Percentiles rank a stretch among this genome's conserved stretches.
Conservation (phyloP, 2,797 vertebrate species). For the Acestrorhynchus altus region DNA sequence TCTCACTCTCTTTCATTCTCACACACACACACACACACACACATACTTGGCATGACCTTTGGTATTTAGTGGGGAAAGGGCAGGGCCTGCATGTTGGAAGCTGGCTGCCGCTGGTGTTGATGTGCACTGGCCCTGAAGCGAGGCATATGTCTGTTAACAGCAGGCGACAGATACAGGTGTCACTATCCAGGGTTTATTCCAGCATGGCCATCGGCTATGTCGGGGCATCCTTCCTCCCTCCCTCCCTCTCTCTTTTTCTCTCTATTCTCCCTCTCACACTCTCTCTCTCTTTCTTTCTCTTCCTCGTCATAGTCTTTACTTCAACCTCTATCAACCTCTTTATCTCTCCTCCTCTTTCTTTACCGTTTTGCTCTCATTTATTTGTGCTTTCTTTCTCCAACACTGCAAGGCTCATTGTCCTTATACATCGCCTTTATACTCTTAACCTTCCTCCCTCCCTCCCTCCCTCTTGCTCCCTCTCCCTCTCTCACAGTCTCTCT, state of each 20-base stretch:
- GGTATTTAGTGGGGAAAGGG: conserved; percentile 58
- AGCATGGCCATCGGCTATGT: conserved; percentile 42
- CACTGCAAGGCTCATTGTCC: background rate
- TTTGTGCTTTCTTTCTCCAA: conserved; percentile 24
- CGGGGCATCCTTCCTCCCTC: conserved; percentile 22
- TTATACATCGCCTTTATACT: conserved; percentile 27
- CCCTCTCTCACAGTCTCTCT: conserved; percentile 22
- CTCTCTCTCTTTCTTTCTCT: background rate
- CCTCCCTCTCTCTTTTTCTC: conserved; percentile 7
- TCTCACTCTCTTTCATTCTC: background rate
- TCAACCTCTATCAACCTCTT: background rate
- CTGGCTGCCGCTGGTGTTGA: conserved; percentile 46
- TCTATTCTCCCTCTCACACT: background rate
- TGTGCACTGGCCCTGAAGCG: conserved; percentile 55
- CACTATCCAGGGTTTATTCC: conserved; percentile 61
- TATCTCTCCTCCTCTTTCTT: conserved; percentile 15
- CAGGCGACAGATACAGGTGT: conserved; percentile 65
- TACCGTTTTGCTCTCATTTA: conserved; percentile 40
- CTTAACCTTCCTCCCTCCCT: background rate
- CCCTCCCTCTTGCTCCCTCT: conserved; percentile 24
- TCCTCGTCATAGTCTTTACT: background rate
- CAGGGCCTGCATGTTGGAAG: conserved; percentile 48
- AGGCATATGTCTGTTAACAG: conserved; percentile 63
- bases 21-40: conserved; percentile 9
- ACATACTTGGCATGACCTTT: conserved; percentile 55